These are phyloP conservation scores for Neocrepidodera transversa DNA, from an alignment of 2,888 invertebrate species.

Conservation along the genomic window DNA sequence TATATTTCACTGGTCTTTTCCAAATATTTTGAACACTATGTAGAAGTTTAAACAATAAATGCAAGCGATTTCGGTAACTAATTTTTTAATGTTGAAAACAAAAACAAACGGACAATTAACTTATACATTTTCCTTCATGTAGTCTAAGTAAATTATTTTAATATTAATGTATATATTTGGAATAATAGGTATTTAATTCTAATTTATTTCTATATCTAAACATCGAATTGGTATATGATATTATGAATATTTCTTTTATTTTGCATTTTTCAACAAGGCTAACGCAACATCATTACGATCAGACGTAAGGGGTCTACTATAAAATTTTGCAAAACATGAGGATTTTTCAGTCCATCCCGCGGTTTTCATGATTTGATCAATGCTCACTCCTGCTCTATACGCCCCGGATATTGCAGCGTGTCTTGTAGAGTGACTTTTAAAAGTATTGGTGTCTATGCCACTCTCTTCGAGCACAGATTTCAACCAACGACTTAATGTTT, in stretches of 20 bases:
- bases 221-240: too few relatives aligned
- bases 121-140: too few relatives aligned
- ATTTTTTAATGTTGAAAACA: background rate
- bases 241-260: too few relatives aligned
- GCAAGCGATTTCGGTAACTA: background rate
- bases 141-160: too few relatives aligned
- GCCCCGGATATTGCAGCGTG: conserved; percentile 8
- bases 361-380: conserved; percentile 3
- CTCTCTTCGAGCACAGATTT: background rate
- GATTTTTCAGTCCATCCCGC: background rate
- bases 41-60: too few relatives aligned
- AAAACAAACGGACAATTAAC: background rate
- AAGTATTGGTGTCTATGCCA: background rate
- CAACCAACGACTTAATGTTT: background rate
- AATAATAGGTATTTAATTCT: too few relatives aligned
- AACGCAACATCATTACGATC: background rate
- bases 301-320: background rate
- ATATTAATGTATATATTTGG: too few relatives aligned
- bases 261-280: background rate
- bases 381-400: conserved; percentile 5
- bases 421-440: conserved; percentile 2
- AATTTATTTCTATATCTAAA: too few relatives aligned
- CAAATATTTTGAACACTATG: too few relatives aligned
- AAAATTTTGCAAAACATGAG: background rate
- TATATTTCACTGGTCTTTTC: too few relatives aligned